Base-by-base conservation (phyloP, 2,888 invertebrate genomes). In the Odontocolon sp. region DNA sequence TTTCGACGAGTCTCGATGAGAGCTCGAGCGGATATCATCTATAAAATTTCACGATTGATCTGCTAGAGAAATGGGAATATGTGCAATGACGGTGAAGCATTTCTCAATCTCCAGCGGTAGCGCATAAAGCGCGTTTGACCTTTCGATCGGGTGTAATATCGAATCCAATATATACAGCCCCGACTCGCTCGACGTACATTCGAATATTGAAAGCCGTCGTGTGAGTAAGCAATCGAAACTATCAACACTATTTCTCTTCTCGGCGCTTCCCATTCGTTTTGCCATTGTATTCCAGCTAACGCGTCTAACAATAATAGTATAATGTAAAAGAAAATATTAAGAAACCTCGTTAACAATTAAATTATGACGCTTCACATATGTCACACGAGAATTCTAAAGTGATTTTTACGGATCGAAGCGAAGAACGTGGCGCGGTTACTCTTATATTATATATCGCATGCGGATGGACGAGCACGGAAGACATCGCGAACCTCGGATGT, bases 1-100 rank as follows among this genome's bases (percentile, higher is more conserved):
- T 67, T 54, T 28, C 52, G 52, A 21, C 16, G 11, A 18, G 4
- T 8, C 8, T 42, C 54, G 66, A 54, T 54, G 66, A 67, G 42
- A 54, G 54, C 54, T 38, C 36, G 23, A n/a, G 26, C 18, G 54
- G 42, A 67, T 67, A 67, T 45, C 26, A 21, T 40, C 11, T 8
- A 42, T 54, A 52, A 26, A 21, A 21, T 54, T 54, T 21, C 54
- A 54, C 66, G 54, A 67, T 42, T 67, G 54, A 67, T 67, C 54
- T 67, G 28, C 6, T 11, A 2, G 31, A 5, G 54, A 11, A 67
- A 54, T 31, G 16, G 45, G 42, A 28, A 54, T 42, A n/a, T 26
- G 54, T 4, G 9, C 42, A 18, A 67, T 38, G 14, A 31, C 36
- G 14, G 2, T 36, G 16, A 6, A 42, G 42, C 11, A 42, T 18